phyloP scores from a whole-genome alignment of 2,113 vertebrate genomes.

The Rhinogobius similis region DNA sequence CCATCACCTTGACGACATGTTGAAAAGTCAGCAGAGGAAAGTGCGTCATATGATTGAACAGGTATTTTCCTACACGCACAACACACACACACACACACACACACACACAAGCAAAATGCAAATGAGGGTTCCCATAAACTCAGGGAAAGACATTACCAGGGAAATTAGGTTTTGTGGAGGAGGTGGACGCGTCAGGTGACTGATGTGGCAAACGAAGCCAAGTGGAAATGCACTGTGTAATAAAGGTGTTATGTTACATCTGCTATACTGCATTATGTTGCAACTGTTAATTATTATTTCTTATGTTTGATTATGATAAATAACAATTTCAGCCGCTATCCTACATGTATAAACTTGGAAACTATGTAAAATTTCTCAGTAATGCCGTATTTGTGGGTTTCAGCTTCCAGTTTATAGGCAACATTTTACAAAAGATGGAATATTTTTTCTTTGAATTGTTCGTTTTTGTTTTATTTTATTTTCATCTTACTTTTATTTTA shows the following conservation, averaged over 20 bases:
- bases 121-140: not conserved
- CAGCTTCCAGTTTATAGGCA: too few relatives aligned
- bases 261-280: not conserved
- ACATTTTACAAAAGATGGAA: too few relatives aligned
- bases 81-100: not conserved
- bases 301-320: not conserved
- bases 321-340: not conserved
- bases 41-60: conserved; percentile 95
- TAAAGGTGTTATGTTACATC: conserved; percentile 34
- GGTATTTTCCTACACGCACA: conserved; percentile 66
- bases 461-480: too few relatives aligned
- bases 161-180: conserved; percentile 36
- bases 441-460: too few relatives aligned
- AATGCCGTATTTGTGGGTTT: too few relatives aligned
- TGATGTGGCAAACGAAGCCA: conserved; percentile 33
- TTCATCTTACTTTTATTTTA: too few relatives aligned
- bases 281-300: not conserved
- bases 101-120: not conserved
- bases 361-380: too few relatives aligned
- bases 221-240: conserved; percentile 30
- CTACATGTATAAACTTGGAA: not conserved
- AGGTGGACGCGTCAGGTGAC: conserved; percentile 28
- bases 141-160: conserved; percentile 36
- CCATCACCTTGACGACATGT: conserved; percentile 91
- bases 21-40: conserved; percentile 92